These are phyloP conservation scores for Oopsacas minuta DNA, from an alignment of 37 sponge, comb jelly and placozoan species.

Conservation along the genomic window DNA sequence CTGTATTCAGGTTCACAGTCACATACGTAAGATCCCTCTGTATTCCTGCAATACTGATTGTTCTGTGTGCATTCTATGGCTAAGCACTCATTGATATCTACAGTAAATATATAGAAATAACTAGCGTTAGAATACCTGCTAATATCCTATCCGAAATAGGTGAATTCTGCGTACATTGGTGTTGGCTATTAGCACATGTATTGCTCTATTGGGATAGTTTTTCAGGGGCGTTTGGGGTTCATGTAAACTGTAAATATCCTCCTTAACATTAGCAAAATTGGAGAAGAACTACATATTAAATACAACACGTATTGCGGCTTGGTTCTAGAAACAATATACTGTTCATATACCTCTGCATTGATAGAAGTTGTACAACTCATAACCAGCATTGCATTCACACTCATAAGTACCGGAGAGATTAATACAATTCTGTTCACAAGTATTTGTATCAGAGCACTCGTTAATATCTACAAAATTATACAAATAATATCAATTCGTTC, in stretches of 20 bases:
- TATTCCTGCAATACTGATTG: conserved; percentile 22
- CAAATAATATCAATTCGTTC: no score
- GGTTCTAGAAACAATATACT: no score
- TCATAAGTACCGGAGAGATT: conserved; percentile 26
- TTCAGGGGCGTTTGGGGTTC: no score
- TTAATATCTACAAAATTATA: conserved; percentile 20
- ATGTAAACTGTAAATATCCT: no score
- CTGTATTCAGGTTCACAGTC: conserved; percentile 22
- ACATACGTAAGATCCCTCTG: conserved; percentile 28
- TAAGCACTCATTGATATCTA: neutral
- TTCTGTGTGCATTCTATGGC: neutral
- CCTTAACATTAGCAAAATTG: no score
- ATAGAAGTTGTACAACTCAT: neutral
- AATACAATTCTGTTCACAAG: conserved; percentile 26
- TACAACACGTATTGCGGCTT: no score
- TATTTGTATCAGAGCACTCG: conserved; percentile 22
- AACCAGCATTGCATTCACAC: conserved; percentile 29
- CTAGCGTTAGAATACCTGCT: no score
- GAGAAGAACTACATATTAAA: no score
- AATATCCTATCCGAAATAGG: no score
- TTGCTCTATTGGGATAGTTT: no score
- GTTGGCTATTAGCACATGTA: no score
- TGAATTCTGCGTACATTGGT: no score
- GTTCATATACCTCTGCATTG: neutral
- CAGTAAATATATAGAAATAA: neutral